Evolutionary conservation across 2,888 invertebrate genomes (phyloP).

Genomic region (Galerucella pusilla): DNA sequence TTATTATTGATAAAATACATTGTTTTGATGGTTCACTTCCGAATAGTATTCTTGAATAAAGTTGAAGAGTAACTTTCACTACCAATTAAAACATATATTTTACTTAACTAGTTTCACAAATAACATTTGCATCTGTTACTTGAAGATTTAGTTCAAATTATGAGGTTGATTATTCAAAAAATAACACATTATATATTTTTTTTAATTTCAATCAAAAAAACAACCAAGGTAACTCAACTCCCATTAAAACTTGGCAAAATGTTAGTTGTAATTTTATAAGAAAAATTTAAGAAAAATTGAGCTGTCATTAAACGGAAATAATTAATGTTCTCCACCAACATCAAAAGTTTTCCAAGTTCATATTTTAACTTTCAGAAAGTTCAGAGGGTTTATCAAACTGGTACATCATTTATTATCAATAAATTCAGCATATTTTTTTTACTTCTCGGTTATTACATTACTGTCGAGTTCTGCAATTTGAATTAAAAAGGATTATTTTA

Average conservation of each 20-base stretch:
- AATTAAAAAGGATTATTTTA: conserved; percentile 21
- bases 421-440: conserved; percentile 22
- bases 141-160: no score
- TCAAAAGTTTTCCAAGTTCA: conserved; percentile 18
- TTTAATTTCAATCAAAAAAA: background rate
- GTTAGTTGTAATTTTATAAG: background rate
- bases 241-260: background rate
- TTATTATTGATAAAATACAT: no score
- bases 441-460: conserved; percentile 18
- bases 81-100: no score
- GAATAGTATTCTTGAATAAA: no score
- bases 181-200: background rate
- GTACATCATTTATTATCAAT: conserved; percentile 28
- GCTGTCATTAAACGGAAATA: conserved; percentile 1
- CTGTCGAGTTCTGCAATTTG: conserved; percentile 11
- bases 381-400: conserved; percentile 12
- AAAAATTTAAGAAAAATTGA: background rate
- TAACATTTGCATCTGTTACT: no score
- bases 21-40: no score
- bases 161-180: background rate
- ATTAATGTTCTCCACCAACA: conserved; percentile 22
- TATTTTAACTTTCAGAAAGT: conserved; percentile 18
- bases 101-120: no score
- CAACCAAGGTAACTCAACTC: background rate
- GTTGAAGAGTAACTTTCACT: no score